Evolutionary conservation across 2,888 invertebrate species (phyloP), one percentile per base, ranked within the genome.

Genomic region (Ochropleura plecta): DNA sequence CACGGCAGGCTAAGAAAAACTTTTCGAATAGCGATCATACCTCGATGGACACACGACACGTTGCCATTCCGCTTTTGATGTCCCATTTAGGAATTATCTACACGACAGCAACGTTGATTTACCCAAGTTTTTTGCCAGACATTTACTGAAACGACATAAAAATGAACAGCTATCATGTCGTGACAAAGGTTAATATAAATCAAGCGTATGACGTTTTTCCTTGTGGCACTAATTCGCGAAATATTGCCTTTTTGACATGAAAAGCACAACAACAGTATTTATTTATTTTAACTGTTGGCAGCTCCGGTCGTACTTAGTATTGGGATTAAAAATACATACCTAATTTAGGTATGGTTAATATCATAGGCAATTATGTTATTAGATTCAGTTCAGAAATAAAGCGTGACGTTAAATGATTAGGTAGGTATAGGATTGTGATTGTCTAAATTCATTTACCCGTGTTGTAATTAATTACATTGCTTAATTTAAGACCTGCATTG

Each of bases 1-100:
- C 91, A 92, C 93, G 92, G 92, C 92, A 92, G 91, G 92, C 92
- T 90, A 89, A 89, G 89, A 86, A 90, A 90, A 93, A 93, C 85
- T 92, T 93, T 88, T 74, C 80, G 70, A 86, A 81, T 83, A 86
- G 86, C 83, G 82, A 79, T 86, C 85, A 72, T 86, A 79, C 70
- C 73, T 78, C 81, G 81, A 82, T 77, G 80, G 85, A 76, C 81
- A 70, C 71, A 73, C 83, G 81, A 82, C 86, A 85, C 83, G 82
- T 87, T 84, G 81, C 86, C 76, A 82, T 86, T 71, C 72, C 65
- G 57, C 49, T 82, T 87, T 76, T 79, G 81, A 85, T 83, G 78
- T 51, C 8, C 68, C 66, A 74, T 82, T 84, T 73, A 73, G 59
- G 63, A 78, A 85, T 83, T 65, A 63, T 57, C 77, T 64, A 72